phyloP scores from a whole-genome alignment of 2,888 invertebrate genomes.

The Temnothorax ravouxi region DNA sequence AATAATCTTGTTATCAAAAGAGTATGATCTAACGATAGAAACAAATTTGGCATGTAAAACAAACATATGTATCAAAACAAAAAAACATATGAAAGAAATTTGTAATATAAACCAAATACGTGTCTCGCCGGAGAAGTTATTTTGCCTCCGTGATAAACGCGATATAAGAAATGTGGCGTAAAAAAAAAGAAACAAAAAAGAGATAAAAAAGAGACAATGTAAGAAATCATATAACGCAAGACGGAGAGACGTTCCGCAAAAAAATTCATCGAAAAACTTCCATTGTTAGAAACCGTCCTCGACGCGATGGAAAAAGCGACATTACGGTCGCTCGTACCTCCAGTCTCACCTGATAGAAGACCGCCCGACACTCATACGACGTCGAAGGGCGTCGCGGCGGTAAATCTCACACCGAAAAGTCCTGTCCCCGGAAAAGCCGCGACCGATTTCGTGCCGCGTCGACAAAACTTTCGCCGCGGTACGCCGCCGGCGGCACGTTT shows the following conservation, averaged over 20 bases:
- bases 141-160: constrained; percentile 13
- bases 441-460: constrained; percentile 37
- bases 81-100: constrained; percentile 5
- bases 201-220: constrained; percentile 24
- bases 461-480: constrained; percentile 73
- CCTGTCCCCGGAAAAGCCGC: constrained; percentile 44
- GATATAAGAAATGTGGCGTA: constrained; percentile 16
- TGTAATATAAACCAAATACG: not conserved
- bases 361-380: constrained; percentile 55
- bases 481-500: constrained; percentile 79
- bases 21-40: not conserved
- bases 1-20: not conserved
- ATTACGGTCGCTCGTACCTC: constrained; percentile 41
- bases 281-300: constrained; percentile 27
- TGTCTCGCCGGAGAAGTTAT: constrained; percentile 11
- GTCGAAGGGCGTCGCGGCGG: constrained; percentile 62
- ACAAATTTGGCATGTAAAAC: constrained; percentile 3
- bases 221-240: constrained; percentile 29
- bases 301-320: constrained; percentile 39
- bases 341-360: constrained; percentile 55
- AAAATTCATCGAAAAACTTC: constrained; percentile 36
- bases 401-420: constrained; percentile 65
- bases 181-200: constrained; percentile 58
- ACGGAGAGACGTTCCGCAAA: constrained; percentile 10
- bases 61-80: not conserved